Evolutionary conservation across 2,113 vertebrate species (phyloP).

Genomic region (Hirundichthys speculiger): DNA sequence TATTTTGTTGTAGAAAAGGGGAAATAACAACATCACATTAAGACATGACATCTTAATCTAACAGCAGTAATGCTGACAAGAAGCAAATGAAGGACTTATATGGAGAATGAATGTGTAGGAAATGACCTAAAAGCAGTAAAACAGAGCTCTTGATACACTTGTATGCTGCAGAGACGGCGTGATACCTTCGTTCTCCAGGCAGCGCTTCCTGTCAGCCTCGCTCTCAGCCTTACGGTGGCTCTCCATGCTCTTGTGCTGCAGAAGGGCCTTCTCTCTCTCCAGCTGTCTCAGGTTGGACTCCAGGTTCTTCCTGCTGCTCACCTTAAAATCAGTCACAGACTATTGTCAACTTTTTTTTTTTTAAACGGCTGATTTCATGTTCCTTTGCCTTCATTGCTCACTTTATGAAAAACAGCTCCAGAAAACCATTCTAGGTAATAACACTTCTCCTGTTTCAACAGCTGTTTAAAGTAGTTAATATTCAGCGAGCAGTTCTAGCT

Average conservation of each 20-base stretch:
- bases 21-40: no score
- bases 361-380: constrained; percentile 9
- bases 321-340: constrained; percentile 68
- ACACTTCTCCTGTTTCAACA: constrained; percentile 13
- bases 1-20: no score
- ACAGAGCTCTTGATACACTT: no score
- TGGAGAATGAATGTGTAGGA: not conserved
- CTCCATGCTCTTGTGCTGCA: constrained; percentile 96
- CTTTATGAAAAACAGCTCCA: constrained; percentile 10
- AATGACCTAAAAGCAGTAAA: not conserved
- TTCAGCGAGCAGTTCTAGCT: not conserved
- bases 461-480: constrained; percentile 27
- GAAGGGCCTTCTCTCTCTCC: constrained; percentile 95
- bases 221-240: constrained; percentile 94
- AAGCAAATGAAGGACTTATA: not conserved
- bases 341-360: constrained; percentile 11
- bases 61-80: not conserved
- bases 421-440: constrained; percentile 8
- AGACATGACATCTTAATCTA: no score
- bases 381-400: constrained; percentile 3
- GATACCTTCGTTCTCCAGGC: constrained; percentile 94
- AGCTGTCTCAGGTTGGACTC: constrained; percentile 90
- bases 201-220: constrained; percentile 95
- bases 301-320: constrained; percentile 88
- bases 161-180: no score